Conservation (phyloP, 2,113 vertebrate species). For the Indicator maculatus region DNA sequence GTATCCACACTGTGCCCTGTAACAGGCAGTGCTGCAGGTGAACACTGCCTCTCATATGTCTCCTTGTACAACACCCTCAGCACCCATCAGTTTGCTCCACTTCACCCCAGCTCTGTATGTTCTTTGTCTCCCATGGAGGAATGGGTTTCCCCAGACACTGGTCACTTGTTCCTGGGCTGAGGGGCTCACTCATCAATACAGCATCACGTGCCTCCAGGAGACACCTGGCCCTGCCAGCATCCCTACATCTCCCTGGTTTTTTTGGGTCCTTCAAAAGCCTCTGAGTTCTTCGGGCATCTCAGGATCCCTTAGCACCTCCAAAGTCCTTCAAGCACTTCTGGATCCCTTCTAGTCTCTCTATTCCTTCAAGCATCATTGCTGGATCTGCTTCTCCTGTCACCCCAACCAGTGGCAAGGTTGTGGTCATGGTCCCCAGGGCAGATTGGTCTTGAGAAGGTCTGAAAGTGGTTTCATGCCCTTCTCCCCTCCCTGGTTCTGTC, state of each 20-base stretch:
- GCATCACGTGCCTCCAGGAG: background rate
- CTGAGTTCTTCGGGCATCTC: background rate
- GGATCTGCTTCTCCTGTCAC: background rate
- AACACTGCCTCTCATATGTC: background rate
- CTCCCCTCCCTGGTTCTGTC: background rate
- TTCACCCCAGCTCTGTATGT: background rate
- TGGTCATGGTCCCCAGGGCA: accelerated
- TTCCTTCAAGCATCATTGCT: background rate
- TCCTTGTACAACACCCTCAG: background rate
- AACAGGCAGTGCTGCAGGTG: background rate
- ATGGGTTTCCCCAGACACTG: background rate
- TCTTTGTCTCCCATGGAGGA: background rate
- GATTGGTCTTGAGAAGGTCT: background rate
- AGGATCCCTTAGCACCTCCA: background rate
- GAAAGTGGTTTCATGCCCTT: background rate
- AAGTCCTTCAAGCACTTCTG: background rate
- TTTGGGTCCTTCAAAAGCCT: background rate
- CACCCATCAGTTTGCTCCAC: background rate
- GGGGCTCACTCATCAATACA: background rate
- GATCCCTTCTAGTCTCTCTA: background rate
- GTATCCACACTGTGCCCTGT: background rate
- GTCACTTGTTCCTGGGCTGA: background rate
- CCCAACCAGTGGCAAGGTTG: background rate
- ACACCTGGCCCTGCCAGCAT: background rate
- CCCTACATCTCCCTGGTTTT: background rate